Evolutionary conservation across 2,888 invertebrate species (phyloP).

Genomic region (Meta bourneti): DNA sequence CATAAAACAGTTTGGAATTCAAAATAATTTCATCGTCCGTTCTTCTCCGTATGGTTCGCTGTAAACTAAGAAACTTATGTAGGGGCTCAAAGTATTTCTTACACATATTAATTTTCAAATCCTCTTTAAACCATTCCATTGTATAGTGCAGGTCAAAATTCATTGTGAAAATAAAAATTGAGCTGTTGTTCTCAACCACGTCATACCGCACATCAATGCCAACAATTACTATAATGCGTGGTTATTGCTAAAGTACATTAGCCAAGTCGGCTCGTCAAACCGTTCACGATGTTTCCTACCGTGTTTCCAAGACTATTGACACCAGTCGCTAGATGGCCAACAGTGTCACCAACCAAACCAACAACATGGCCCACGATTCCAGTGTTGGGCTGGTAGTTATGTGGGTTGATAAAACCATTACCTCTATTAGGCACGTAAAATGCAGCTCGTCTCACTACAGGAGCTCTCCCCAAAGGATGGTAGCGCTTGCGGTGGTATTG

Average conservation of each 20-base stretch:
- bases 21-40: too few relatives aligned
- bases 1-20: too few relatives aligned
- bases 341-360: slow-evolving; percentile 39
- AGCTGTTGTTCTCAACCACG: too few relatives aligned
- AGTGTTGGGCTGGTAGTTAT: background rate
- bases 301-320: slow-evolving; percentile 14
- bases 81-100: too few relatives aligned
- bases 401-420: background rate
- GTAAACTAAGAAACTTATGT: too few relatives aligned
- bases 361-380: slow-evolving; percentile 11
- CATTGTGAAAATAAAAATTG: too few relatives aligned
- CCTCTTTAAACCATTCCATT: too few relatives aligned
- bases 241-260: background rate
- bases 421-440: background rate
- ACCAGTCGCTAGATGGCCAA: slow-evolving; percentile 20
- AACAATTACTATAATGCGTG: too few relatives aligned
- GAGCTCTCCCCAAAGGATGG: background rate
- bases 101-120: too few relatives aligned
- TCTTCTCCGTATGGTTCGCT: too few relatives aligned
- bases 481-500: background rate
- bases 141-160: too few relatives aligned
- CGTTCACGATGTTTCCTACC: slow-evolving; percentile 14
- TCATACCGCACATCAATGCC: too few relatives aligned
- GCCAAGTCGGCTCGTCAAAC: slow-evolving; percentile 30
- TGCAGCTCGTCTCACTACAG: background rate